phyloP scores from a whole-genome alignment of 1,140 invertebrate genomes.

The Mycetomoellerius zeteki region DNA sequence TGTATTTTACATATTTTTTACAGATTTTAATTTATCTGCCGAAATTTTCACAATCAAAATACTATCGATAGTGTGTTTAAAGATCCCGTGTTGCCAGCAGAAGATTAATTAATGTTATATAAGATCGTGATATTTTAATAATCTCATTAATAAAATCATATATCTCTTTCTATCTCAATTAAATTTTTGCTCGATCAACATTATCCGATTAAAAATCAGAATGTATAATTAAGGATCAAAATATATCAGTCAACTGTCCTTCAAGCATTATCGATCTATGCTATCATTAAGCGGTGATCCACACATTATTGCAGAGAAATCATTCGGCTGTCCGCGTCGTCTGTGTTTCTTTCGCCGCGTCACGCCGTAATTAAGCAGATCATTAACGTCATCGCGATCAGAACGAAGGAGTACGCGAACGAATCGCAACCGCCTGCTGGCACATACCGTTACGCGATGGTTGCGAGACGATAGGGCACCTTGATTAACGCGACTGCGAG shows the following conservation, averaged over 20 bases:
- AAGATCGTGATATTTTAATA: not conserved
- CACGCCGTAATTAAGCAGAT: conserved; percentile 85
- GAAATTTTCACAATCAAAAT: too few species aligned
- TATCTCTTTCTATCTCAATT: not conserved
- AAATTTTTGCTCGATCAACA: not conserved
- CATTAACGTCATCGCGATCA: conserved; percentile 84
- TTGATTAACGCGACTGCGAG: conserved; percentile 84
- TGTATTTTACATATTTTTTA: too few species aligned
- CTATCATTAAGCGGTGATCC: conserved; percentile 3
- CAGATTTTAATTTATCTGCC: too few species aligned
- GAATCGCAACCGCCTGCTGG: conserved; percentile 80
- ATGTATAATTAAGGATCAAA: too few species aligned
- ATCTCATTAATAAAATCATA: not conserved
- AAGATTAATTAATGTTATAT: not conserved
- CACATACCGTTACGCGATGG: conserved; percentile 85
- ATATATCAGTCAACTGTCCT: not conserved
- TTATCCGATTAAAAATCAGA: not conserved
- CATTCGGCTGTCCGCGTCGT: conserved; percentile 18
- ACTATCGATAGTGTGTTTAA: too few species aligned
- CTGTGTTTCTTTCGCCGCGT: conserved; percentile 75
- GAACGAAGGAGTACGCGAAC: conserved; percentile 74
- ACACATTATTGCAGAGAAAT: conserved; percentile 45
- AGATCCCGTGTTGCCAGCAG: too few species aligned
- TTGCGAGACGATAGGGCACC: conserved; percentile 83
- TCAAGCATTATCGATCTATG: conserved; percentile 11